Conservation (phyloP, 2,888 invertebrate species). For the Lasioglossum lativentre region DNA sequence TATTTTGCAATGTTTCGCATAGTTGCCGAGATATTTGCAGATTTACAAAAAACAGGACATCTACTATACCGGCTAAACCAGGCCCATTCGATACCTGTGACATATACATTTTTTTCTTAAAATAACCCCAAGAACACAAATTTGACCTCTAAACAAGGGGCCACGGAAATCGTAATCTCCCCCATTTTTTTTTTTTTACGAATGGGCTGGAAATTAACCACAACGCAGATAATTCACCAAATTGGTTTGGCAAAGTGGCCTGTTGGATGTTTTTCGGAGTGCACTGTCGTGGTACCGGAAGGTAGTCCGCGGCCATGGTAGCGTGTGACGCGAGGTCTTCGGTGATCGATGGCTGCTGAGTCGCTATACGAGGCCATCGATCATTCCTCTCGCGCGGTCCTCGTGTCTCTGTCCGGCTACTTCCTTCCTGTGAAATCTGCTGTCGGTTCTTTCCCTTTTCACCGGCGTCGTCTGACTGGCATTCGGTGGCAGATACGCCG, state of each 20-base stretch:
- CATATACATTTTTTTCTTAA: too few species aligned
- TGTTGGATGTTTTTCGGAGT: slow-evolving; percentile 2
- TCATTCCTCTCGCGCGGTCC: slow-evolving; percentile 58
- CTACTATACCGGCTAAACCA: too few species aligned
- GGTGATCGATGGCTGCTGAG: slow-evolving; percentile 65
- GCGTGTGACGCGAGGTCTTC: slow-evolving; percentile 62
- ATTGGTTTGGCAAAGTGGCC: slow-evolving; percentile 17
- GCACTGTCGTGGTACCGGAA: slow-evolving; percentile 56
- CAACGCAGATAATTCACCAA: slow-evolving; percentile 22
- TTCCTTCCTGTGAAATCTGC: slow-evolving; percentile 45
- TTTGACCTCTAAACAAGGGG: too few species aligned
- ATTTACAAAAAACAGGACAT: too few species aligned
- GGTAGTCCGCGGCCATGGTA: slow-evolving; percentile 39
- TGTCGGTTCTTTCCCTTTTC: slow-evolving; percentile 22
- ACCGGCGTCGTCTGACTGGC: slow-evolving; percentile 58
- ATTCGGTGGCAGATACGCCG: slow-evolving; percentile 62
- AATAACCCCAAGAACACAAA: too few species aligned
- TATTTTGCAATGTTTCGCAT: too few species aligned
- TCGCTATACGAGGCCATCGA: slow-evolving; percentile 53
- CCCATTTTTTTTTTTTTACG: too few species aligned
- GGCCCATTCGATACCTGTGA: too few species aligned
- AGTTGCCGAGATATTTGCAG: too few species aligned
- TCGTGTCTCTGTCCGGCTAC: slow-evolving; percentile 46
- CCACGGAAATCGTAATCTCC: too few species aligned
- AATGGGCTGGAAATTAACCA: too few species aligned